Conservation (phyloP, 2,113 vertebrate genomes). For the Phalacrocorax carbo region DNA sequence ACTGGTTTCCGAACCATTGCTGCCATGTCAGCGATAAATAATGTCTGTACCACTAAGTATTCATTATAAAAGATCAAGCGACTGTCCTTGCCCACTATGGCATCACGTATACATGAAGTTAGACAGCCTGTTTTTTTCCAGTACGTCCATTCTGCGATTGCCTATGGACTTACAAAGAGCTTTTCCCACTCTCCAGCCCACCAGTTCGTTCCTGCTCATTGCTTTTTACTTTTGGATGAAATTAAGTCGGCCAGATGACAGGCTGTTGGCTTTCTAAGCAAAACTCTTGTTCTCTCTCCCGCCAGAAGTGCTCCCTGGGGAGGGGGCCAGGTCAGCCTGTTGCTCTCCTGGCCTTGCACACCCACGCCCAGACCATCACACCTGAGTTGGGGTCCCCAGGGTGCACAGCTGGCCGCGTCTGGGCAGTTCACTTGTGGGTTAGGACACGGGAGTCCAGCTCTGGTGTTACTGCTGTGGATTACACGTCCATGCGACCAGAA, state of each 20-base stretch:
- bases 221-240: background rate
- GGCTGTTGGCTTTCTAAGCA: background rate
- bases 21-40: background rate
- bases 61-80: background rate
- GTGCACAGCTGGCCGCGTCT: background rate
- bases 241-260: background rate
- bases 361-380: background rate
- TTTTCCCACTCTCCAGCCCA: background rate
- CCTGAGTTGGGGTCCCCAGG: background rate
- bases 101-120: background rate
- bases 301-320: background rate
- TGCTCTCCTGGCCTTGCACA: background rate
- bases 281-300: background rate
- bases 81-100: background rate
- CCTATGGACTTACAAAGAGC: background rate
- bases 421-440: background rate
- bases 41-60: background rate
- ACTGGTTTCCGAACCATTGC: background rate
- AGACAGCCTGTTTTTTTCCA: background rate
- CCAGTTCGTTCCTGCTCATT: background rate
- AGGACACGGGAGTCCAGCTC: background rate
- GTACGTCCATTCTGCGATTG: background rate
- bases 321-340: background rate
- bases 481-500: background rate
- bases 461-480: background rate